Conservation (phyloP, 1,140 invertebrate genomes). For the Tribolium madens region DNA sequence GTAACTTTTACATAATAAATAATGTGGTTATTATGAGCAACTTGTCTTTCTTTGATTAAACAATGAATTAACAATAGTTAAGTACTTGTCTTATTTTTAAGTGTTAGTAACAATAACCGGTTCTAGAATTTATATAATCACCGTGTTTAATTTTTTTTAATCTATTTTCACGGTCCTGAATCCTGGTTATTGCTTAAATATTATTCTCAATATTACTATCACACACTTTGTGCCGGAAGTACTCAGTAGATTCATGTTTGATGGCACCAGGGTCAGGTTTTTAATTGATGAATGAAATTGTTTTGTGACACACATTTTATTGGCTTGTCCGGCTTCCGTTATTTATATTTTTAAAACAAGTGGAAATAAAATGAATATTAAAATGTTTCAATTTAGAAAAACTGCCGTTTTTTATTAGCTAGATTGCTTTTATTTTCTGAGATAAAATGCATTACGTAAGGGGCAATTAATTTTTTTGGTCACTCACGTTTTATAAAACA, state of each 20-base stretch:
- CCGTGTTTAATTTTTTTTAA: background rate
- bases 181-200: background rate
- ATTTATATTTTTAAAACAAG: too few relatives aligned
- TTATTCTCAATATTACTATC: background rate
- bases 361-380: too few relatives aligned
- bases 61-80: background rate
- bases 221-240: background rate
- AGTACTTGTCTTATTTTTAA: background rate
- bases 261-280: background rate
- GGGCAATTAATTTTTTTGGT: too few relatives aligned
- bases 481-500: too few relatives aligned
- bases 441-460: too few relatives aligned
- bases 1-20: background rate
- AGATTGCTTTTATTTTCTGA: too few relatives aligned
- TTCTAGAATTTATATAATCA: constrained; percentile 14
- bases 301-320: background rate
- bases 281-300: background rate
- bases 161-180: constrained; percentile 7
- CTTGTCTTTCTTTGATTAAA: background rate
- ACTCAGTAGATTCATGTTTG: background rate
- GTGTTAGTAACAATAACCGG: constrained; percentile 11
- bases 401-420: too few relatives aligned
- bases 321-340: background rate
- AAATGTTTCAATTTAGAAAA: too few relatives aligned
- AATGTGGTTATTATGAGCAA: background rate